These are phyloP conservation scores for Dilophus febrilis DNA, from an alignment of 2,888 invertebrate genomes.

Conservation along the genomic window DNA sequence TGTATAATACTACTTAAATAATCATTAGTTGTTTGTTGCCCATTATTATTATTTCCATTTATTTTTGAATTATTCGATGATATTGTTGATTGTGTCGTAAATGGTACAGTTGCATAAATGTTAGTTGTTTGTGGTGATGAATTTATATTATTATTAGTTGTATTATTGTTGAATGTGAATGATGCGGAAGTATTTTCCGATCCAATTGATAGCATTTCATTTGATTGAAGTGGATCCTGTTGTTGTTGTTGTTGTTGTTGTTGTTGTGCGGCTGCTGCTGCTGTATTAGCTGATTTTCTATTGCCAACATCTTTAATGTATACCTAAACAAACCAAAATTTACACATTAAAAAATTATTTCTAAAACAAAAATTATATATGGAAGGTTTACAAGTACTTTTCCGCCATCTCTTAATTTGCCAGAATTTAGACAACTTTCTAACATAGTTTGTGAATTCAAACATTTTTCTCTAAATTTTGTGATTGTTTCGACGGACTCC, in stretches of 20 bases:
- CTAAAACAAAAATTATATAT: not conserved
- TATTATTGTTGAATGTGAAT: too few relatives aligned
- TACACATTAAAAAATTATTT: not conserved
- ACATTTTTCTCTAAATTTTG: conserved; percentile 44
- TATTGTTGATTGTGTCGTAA: conserved; percentile 4
- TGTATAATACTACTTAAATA: conserved; percentile 28
- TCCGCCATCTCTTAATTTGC: conserved; percentile 43
- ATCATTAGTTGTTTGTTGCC: conserved; percentile 15
- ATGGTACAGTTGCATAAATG: conserved; percentile 7
- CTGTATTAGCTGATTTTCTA: conserved; percentile 12
- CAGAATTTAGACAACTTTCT: conserved; percentile 45
- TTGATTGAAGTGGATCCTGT: too few relatives aligned
- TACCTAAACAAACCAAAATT: conserved; percentile 22
- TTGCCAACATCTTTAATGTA: conserved; percentile 36
- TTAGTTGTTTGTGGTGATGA: conserved; percentile 3
- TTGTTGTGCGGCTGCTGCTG: conserved; percentile 13
- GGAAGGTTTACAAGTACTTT: conserved; percentile 27
- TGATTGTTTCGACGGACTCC: conserved; percentile 41
- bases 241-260: conserved; percentile 3
- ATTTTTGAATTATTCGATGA: too few relatives aligned
- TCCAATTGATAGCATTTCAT: too few relatives aligned
- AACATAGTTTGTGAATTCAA: conserved; percentile 48
- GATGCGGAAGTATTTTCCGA: too few relatives aligned
- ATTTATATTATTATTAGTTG: too few relatives aligned
- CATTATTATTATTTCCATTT: not conserved